These are phyloP conservation scores for Pseudomyrmex gracilis DNA, from an alignment of 1,140 invertebrate genomes.

Conservation along the genomic window DNA sequence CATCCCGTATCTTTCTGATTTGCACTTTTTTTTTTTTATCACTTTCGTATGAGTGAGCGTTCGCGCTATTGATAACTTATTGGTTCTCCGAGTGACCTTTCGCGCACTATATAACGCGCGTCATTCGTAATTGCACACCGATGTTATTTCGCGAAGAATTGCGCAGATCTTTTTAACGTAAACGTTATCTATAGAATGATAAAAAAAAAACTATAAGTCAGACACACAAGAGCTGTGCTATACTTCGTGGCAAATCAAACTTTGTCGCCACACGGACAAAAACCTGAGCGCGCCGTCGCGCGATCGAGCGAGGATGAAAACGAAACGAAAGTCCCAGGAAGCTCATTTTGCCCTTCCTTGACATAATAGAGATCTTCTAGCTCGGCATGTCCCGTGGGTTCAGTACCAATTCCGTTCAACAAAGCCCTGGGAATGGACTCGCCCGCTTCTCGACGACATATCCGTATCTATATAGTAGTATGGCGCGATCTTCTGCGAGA, in stretches of 20 bases:
- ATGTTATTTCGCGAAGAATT: background rate
- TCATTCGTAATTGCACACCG: background rate
- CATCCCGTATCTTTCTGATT: no score
- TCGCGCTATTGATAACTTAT: conserved; percentile 22
- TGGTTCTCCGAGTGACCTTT: background rate
- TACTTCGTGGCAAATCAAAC: conserved; percentile 10
- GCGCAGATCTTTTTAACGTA: background rate
- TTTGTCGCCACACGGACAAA: background rate
- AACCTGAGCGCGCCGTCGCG: conserved; percentile 35
- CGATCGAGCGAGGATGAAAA: conserved; percentile 63
- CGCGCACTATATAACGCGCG: background rate
- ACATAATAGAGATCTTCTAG: conserved; percentile 78
- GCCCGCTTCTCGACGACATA: conserved; percentile 68
- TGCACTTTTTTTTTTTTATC: background rate
- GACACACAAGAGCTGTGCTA: no score
- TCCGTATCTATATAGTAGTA: conserved; percentile 16
- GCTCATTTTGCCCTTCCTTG: conserved; percentile 74
- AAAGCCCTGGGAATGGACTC: conserved; percentile 76
- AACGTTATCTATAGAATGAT: background rate
- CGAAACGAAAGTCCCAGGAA: conserved; percentile 73
- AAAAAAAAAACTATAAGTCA: no score
- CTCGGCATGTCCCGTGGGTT: conserved; percentile 72
- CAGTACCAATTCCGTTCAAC: conserved; percentile 76
- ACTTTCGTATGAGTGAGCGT: background rate
- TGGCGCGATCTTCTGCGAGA: conserved; percentile 28